Base-by-base conservation (phyloP, 2,888 invertebrate genomes). In the Thelaira solivaga region DNA sequence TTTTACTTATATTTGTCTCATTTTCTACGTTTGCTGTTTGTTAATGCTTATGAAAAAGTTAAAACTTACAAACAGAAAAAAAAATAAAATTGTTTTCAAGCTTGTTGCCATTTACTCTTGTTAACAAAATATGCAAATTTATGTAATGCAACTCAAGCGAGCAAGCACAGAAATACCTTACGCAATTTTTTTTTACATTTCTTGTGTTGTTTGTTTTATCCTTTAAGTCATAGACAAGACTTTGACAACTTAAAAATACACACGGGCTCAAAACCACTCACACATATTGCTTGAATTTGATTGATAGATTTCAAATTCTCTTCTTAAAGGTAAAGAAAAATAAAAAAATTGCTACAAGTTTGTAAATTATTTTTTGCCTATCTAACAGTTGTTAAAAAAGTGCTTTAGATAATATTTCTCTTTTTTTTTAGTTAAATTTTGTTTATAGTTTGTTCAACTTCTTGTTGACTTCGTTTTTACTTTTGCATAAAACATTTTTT, bases 91-190 rank as follows among this genome's bases (percentile, higher is more conserved):
- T 67, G 22, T 76, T 55, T 62, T 43, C n/a, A 22, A 43, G 31
- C 13, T 29, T 57, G 64, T 76, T 64, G 59, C 34, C 55, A 57
- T 68, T 64, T 73, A 68, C 57, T 78, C 73, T 69, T 74, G 78
- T 78, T 74, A 74, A 61, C 78, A 74, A 78, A 78, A 78, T 78
- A 78, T 78, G 78, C 65, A 78, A 78, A 78, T 78, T 74, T 78
- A 61, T 61, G 74, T 53, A 78, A 74, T 65, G 53, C 69, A 69
- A 62, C 62, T 72, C 67, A 49, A 61, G 41, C 53, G 57, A 59
- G 53, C 31, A 34, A n/a, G 62, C 47, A 55, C 34, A 22, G 49
- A 65, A 49, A 36, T n/a, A 64, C 16, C 74, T 78, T 78, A 74
- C 78, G 78, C 78, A 78, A 78, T 74, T 26, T 26, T 26, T 13